Conservation (phyloP, 2,797 vertebrate species). For the Balearica regulorum region DNA sequence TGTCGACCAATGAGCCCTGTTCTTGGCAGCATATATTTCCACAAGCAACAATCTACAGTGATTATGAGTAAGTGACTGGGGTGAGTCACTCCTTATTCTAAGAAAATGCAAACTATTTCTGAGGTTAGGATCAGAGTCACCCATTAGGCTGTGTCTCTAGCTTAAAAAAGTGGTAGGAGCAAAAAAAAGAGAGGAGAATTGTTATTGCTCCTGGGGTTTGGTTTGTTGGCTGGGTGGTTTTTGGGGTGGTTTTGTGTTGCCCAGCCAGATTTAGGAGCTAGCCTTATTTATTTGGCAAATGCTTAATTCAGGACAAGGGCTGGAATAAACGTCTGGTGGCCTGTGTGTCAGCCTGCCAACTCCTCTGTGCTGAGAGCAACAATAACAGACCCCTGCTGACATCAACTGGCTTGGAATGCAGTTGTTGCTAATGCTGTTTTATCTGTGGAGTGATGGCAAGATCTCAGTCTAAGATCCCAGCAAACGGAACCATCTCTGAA, state of each 20-base stretch:
- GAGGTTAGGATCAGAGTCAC: slow-evolving; percentile 13
- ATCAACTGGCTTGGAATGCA: slow-evolving; percentile 41
- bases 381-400: slow-evolving; percentile 41
- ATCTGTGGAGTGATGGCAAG: slow-evolving; percentile 7
- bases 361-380: slow-evolving; percentile 11
- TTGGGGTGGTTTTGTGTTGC: too few species aligned
- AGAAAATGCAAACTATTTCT: slow-evolving; percentile 52
- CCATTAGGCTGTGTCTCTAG: background rate
- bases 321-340: slow-evolving; percentile 6
- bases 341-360: background rate
- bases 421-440: background rate
- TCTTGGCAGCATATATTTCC: slow-evolving; percentile 17
- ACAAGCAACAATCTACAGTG: background rate
- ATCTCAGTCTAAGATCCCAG: background rate
- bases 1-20: background rate
- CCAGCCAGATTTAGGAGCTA: background rate
- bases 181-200: background rate
- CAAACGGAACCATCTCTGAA: background rate
- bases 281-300: background rate
- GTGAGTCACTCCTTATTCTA: slow-evolving; percentile 51
- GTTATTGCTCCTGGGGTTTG: background rate
- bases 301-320: background rate
- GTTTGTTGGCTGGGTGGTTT: background rate
- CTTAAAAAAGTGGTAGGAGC: background rate
- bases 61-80: slow-evolving; percentile 26